Percentiles rank a stretch among this genome's conserved stretches.
phyloP scores from a whole-genome alignment of 2,888 invertebrate species.

The Ametastegia equiseti region DNA sequence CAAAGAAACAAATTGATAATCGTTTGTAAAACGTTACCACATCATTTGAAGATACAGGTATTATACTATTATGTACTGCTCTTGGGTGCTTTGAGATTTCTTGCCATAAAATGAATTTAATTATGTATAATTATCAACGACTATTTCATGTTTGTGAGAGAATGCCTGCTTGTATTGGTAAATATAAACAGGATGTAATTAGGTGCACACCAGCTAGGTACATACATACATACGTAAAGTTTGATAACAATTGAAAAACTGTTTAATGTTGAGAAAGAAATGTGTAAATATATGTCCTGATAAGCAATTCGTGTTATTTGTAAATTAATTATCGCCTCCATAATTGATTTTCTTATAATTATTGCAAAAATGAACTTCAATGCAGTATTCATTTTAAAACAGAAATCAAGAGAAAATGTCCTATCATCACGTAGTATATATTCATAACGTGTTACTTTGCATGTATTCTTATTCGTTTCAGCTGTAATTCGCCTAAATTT shows the following conservation, averaged over 20 bases:
- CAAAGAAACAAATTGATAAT: not conserved
- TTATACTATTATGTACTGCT: not conserved
- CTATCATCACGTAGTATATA: not conserved
- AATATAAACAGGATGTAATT: not conserved
- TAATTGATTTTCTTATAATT: slow-evolving; percentile 21
- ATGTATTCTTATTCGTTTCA: not conserved
- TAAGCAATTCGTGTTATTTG: slow-evolving; percentile 32
- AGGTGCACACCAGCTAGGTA: not conserved
- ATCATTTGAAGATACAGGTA: not conserved
- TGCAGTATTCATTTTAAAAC: slow-evolving; percentile 13
- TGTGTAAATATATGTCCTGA: slow-evolving; percentile 36
- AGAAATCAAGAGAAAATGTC: too few relatives aligned
- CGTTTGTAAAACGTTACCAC: not conserved
- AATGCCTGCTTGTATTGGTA: not conserved
- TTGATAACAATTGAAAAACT: not conserved
- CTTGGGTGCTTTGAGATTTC: not conserved
- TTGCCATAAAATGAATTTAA: not conserved
- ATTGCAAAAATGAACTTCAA: slow-evolving; percentile 27
- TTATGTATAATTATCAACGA: not conserved
- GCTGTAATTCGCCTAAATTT: not conserved
- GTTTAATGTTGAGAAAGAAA: not conserved
- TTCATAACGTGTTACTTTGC: not conserved
- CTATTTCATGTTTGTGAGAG: not conserved
- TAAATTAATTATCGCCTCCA: slow-evolving; percentile 3
- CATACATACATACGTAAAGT: not conserved